Conservation (phyloP, 1,140 invertebrate genomes). For the Ctenoplectra terminalis region DNA sequence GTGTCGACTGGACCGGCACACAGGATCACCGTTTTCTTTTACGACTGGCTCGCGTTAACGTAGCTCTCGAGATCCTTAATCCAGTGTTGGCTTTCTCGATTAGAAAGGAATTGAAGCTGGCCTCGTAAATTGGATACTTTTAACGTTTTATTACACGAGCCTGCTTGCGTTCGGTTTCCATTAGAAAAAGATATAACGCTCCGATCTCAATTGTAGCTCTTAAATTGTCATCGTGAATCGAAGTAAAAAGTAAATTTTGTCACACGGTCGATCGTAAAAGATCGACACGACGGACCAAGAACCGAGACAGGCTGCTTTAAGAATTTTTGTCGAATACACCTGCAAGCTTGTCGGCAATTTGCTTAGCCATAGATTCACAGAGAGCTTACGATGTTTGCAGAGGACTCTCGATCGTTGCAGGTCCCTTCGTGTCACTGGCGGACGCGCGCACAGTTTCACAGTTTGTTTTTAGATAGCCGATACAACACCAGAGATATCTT, state of each 20-base stretch:
- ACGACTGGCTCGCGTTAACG: constrained; percentile 49
- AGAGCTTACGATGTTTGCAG: constrained; percentile 54
- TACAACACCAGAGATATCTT: constrained; percentile 59
- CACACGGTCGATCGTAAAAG: constrained; percentile 8
- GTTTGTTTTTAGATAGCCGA: constrained; percentile 68
- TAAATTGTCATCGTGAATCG: not conserved
- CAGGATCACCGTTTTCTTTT: constrained; percentile 67
- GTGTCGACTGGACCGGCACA: constrained; percentile 52
- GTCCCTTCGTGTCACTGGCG: constrained; percentile 30
- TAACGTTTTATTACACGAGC: constrained; percentile 39
- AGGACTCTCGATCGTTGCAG: constrained; percentile 62
- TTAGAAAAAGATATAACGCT: not conserved
- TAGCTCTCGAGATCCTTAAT: constrained; percentile 50
- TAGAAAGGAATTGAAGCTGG: constrained; percentile 54
- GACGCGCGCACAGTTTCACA: constrained; percentile 29
- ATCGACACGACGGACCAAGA: not conserved
- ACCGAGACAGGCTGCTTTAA: not conserved
- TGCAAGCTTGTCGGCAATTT: constrained; percentile 63
- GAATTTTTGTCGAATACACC: constrained; percentile 52
- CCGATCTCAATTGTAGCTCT: not conserved
- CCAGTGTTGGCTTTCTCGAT: constrained; percentile 55
- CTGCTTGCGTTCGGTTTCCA: not conserved
- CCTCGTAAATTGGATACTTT: constrained; percentile 57
- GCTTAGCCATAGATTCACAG: constrained; percentile 56
- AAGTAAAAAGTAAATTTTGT: not conserved